A percentile compares a stretch with the other conserved stretches of the same genome.
These are phyloP conservation scores for Drosophila imparisetae DNA, from an alignment of 2,888 invertebrate genomes.

Conservation along the genomic window DNA sequence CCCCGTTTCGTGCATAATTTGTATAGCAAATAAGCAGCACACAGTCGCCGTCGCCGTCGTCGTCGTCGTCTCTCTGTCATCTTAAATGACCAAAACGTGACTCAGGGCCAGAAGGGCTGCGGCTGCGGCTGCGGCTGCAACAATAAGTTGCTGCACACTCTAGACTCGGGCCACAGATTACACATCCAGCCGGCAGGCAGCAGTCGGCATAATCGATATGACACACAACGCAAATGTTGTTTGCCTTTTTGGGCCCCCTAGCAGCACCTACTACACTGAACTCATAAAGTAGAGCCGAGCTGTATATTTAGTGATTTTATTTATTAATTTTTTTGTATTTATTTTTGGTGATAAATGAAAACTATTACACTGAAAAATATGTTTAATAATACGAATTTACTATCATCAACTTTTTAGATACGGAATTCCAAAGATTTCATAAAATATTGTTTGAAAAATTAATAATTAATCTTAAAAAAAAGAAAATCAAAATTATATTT, in stretches of 20 bases:
- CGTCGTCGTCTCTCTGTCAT: slow-evolving; percentile 14
- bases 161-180: slow-evolving; percentile 1
- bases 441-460: background rate
- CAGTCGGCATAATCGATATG: slow-evolving; percentile 36
- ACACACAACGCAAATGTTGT: slow-evolving; percentile 33
- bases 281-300: too few species aligned
- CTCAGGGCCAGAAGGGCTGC: slow-evolving; percentile 29
- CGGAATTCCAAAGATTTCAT: background rate
- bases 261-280: slow-evolving; percentile 3
- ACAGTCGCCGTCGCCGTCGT: background rate
- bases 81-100: slow-evolving; percentile 67
- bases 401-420: background rate
- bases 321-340: background rate
- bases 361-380: background rate
- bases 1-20: slow-evolving; percentile 57
- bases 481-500: background rate
- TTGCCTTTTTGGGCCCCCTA: slow-evolving; percentile 23
- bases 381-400: background rate
- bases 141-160: slow-evolving; percentile 20
- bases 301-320: background rate
- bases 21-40: slow-evolving; percentile 43
- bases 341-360: background rate
- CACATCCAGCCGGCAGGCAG: background rate
- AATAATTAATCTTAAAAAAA: background rate
- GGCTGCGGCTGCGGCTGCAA: background rate